Evolutionary conservation across 2,113 vertebrate genomes (phyloP).

Genomic region (Myotis davidii): DNA sequence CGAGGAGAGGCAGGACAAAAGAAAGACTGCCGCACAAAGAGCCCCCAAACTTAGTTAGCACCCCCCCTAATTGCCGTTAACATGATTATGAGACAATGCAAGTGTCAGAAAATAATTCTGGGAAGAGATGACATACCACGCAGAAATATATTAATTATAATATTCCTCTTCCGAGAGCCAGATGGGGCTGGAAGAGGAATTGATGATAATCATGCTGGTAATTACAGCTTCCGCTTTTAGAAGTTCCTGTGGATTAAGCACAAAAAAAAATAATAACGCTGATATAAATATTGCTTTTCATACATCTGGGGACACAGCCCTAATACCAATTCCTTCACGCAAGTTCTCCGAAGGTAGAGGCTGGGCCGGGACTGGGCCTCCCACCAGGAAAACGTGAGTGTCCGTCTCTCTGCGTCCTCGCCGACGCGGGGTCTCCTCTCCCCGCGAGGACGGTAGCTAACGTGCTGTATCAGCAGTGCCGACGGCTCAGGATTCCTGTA

Average conservation of each 20-base stretch:
- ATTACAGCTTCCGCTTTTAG: conserved; percentile 79
- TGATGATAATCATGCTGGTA: conserved; percentile 64
- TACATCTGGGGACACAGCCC: conserved; percentile 58
- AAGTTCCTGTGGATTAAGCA: conserved; percentile 68
- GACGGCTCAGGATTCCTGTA: background rate
- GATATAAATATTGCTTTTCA: conserved; percentile 76
- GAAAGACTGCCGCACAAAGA: background rate
- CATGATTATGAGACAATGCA: conserved; percentile 83
- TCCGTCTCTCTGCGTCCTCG: background rate
- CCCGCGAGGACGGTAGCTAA: background rate
- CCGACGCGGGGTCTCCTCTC: background rate
- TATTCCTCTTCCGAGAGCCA: conserved; percentile 75
- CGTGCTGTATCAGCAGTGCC: background rate
- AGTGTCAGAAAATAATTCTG: conserved; percentile 75
- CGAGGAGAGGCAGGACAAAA: background rate
- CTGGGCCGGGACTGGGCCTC: background rate
- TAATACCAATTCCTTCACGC: conserved; percentile 56
- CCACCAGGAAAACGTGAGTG: background rate
- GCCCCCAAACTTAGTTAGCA: conserved; percentile 49
- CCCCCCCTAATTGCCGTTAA: conserved; percentile 71
- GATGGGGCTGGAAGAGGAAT: conserved; percentile 71
- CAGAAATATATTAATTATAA: conserved; percentile 79
- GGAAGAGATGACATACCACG: conserved; percentile 65
- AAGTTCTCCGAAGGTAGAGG: conserved; percentile 59
- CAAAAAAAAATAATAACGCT: conserved; percentile 70